Evolutionary conservation across 2,888 invertebrate species (phyloP).

Genomic region (Asteroscopus sphinx): DNA sequence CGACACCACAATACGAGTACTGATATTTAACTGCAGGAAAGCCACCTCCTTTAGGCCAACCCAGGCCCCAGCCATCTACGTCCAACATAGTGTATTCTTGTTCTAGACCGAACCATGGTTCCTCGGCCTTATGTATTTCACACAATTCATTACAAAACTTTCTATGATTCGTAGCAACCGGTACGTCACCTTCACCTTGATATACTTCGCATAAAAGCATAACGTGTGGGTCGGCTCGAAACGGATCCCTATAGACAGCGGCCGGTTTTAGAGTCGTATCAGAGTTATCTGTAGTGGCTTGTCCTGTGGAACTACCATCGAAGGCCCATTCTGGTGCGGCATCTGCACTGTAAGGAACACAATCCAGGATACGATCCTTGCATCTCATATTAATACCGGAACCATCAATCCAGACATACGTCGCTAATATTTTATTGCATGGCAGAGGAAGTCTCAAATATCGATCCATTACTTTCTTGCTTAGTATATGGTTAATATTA

Average conservation of each 20-base stretch:
- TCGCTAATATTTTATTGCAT: slow-evolving; percentile 90
- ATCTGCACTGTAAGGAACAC: slow-evolving; percentile 89
- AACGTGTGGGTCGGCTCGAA: slow-evolving; percentile 96
- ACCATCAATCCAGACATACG: slow-evolving; percentile 95
- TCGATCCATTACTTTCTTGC: slow-evolving; percentile 85
- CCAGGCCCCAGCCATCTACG: slow-evolving; percentile 96
- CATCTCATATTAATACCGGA: slow-evolving; percentile 92
- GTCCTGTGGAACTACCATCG: slow-evolving; percentile 97
- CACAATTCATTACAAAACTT: slow-evolving; percentile 92
- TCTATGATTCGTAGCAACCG: slow-evolving; percentile 93
- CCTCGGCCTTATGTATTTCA: slow-evolving; percentile 91
- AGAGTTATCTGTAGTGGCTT: slow-evolving; percentile 95
- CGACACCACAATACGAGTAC: slow-evolving; percentile 97
- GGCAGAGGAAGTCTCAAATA: slow-evolving; percentile 90
- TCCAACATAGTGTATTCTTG: slow-evolving; percentile 97
- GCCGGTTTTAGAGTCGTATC: slow-evolving; percentile 96
- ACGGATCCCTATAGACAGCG: slow-evolving; percentile 97
- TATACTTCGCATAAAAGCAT: slow-evolving; percentile 96
- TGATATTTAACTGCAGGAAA: slow-evolving; percentile 97
- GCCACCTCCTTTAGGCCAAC: slow-evolving; percentile 98
- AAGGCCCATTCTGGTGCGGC: slow-evolving; percentile 95
- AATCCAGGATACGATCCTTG: slow-evolving; percentile 92
- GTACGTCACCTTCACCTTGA: slow-evolving; percentile 91
- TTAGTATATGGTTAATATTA: slow-evolving; percentile 84
- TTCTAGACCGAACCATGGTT: slow-evolving; percentile 98